Conservation (phyloP, 2,797 vertebrate genomes). For the Acanthornis magna region DNA sequence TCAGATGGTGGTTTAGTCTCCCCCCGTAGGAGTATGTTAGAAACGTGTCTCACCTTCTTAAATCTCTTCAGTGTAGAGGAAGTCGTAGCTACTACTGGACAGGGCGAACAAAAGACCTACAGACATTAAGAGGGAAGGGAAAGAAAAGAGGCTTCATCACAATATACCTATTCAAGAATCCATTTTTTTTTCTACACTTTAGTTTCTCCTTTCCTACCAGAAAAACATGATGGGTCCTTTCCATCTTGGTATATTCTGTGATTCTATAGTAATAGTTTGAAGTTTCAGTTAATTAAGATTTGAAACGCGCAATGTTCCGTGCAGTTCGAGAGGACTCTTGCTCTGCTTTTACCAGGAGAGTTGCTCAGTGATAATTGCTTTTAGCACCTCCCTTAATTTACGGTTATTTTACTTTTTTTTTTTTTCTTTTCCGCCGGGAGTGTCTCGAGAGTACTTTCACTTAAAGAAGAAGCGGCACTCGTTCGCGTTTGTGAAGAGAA, state of each 20-base stretch:
- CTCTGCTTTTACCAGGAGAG: background rate
- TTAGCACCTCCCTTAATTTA: background rate
- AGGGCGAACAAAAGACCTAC: background rate
- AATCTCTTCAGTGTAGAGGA: background rate
- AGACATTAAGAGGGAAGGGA: background rate
- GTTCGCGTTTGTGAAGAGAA: background rate
- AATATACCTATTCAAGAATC: background rate
- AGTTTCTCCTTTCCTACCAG: background rate
- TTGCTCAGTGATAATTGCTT: background rate
- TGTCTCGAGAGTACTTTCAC: background rate
- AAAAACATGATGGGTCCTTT: background rate
- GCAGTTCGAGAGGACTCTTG: background rate
- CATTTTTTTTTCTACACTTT: background rate
- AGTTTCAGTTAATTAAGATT: background rate
- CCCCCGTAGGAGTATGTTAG: background rate
- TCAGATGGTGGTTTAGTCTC: background rate
- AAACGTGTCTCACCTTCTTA: background rate
- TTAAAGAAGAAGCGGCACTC: background rate
- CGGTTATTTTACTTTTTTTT: background rate
- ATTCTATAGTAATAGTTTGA: background rate
- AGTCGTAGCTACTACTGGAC: background rate
- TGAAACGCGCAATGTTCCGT: background rate
- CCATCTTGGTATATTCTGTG: background rate
- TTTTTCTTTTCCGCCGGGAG: rapidly evolving
- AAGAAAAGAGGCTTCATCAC: background rate